Evolutionary conservation across 1,140 invertebrate species (phyloP), one percentile per base, ranked within the genome.

Genomic region (Drosophila micromelanica): DNA sequence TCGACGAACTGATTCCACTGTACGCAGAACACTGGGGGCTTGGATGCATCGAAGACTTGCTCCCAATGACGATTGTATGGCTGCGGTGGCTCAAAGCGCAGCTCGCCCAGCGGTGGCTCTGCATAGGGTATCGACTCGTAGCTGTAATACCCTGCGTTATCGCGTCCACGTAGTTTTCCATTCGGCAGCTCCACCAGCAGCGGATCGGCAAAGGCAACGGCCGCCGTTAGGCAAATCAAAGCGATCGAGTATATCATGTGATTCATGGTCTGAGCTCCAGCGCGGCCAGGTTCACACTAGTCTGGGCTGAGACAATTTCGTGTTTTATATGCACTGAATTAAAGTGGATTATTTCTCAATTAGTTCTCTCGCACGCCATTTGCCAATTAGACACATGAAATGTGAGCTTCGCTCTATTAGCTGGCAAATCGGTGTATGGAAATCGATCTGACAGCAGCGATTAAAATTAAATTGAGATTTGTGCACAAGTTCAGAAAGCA

Each of bases 1-100:
- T 52, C 27, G 37, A 51, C 13, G 32, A 68, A 84, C 35, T 70
- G 74, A 67, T 71, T 49, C 59, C 80, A 61, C 52, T 87, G 76
- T 43, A 75, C 51, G 8, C 76, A 85, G 46, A 4, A 11, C 43
- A 49, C 40, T 0, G 70, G 55, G 11, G 23, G 70, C 51, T 1
- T 15, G 49, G 30, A 15, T 1, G 55, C 70, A 46, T 68, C 23
- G 40, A 60, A 73, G 7, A 32, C 30, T 0, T 20, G 37, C 5
- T 30, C 15, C 76, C 75, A 89, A 30, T 61, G 71, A 0, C 11
- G 9, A 0, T 2, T 12, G 8, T 76, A 78, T 5, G 71, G 51
- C 13, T 56, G 35, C 0, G 68, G 68, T 6, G 60, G 13, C 30
- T 71, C 68, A 3, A 71, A 55, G 2, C 68, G 32, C 11, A 64